Evolutionary conservation across 2,113 vertebrate genomes (phyloP), one percentile per base, ranked within the genome.

Genomic region (Melanocharis versteri): DNA sequence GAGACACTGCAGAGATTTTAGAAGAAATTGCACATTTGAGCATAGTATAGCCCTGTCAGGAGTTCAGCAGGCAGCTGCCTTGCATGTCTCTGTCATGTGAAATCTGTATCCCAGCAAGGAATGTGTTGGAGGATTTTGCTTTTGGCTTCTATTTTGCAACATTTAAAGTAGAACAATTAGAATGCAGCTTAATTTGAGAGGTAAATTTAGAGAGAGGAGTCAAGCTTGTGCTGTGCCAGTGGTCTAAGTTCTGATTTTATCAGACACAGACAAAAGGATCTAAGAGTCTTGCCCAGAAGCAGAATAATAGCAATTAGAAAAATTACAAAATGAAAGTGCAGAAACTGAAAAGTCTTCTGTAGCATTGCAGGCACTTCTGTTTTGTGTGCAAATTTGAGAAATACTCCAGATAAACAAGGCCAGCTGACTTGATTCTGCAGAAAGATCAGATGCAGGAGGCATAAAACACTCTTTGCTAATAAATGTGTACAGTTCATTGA

Each of bases 1-100:
- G 65, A 30, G 44, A 62, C 11, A 3, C 4, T 45, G 35, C 35
- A 51, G n/a, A 78, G 39, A 14, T 91, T 89, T 79, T 7, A 12
- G 42, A 56, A 54, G 35, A 89, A 83, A 19, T 10, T 2, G 1
- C 11, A 4, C 6, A 6, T 87, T 64, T 87, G 27, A 27, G 26
- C 13, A 4, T 66, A 45, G 14, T 37, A 11, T 2, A 48, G 8
- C 11, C 22, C 17, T 84, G 21, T 31, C 33, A 70, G 61, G 35
- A 77, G 12, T 62, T 70, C 35, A 61, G n/a, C 1, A 2, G 40
- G 39, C 0, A 0, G 28, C 26, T 53, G 39, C 42, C 10, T 79
- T 71, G 18, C 7, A 0, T 87, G 20, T 54, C 45, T 83, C 28
- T 57, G 11, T 83, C 48, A 14, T 24, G 16, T 80, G 37, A 76